Evolutionary conservation across 2,888 invertebrate species (phyloP).

Genomic region (Erebia palarica): DNA sequence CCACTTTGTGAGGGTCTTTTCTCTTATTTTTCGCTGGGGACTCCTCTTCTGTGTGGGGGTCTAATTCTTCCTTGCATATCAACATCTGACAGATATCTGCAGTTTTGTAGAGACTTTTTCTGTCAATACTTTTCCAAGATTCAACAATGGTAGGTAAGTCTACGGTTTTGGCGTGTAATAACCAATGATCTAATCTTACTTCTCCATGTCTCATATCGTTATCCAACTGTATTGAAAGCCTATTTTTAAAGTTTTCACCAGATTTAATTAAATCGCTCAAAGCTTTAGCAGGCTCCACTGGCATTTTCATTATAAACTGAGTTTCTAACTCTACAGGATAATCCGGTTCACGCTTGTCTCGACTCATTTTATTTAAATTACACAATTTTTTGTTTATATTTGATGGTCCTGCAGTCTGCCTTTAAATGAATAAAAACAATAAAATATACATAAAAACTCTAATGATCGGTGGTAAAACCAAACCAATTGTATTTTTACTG

Average conservation of each 20-base stretch:
- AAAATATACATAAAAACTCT: too few relatives aligned
- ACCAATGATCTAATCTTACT: conserved; percentile 93
- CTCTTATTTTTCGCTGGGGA: conserved; percentile 90
- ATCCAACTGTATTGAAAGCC: conserved; percentile 92
- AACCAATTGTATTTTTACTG: too few relatives aligned
- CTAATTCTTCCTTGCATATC: conserved; percentile 94
- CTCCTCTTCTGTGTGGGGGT: conserved; percentile 88
- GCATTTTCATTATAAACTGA: conserved; percentile 91
- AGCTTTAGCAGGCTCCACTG: conserved; percentile 89
- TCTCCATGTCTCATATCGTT: conserved; percentile 94
- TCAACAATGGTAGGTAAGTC: conserved; percentile 97
- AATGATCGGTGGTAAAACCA: too few relatives aligned
- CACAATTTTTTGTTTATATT: too few relatives aligned
- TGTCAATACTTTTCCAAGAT: conserved; percentile 97
- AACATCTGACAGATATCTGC: conserved; percentile 97
- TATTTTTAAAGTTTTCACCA: conserved; percentile 91
- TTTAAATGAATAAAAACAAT: too few relatives aligned
- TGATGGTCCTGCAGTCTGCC: too few relatives aligned
- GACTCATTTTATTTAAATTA: conserved; percentile 52
- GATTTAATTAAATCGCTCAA: conserved; percentile 88
- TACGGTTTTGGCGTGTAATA: conserved; percentile 93
- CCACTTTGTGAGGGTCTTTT: conserved; percentile 90
- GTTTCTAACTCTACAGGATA: conserved; percentile 89
- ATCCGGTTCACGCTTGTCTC: conserved; percentile 69
- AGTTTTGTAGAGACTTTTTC: conserved; percentile 98